Conservation (phyloP, 2,113 vertebrate species). For the Vulpes lagopus region DNA sequence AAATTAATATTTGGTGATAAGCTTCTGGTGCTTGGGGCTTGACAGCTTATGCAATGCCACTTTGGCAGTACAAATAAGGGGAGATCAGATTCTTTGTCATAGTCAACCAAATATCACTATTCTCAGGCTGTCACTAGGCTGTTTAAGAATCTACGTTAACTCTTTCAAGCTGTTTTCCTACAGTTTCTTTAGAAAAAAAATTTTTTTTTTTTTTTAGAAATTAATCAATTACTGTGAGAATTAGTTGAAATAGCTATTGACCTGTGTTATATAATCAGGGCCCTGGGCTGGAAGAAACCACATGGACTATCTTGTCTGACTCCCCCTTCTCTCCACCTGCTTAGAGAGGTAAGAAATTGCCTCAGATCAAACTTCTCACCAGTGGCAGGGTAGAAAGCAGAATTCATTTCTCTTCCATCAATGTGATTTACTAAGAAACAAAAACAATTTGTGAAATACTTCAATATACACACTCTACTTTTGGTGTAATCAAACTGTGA, state of each 20-base stretch:
- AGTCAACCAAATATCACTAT: constrained; percentile 71
- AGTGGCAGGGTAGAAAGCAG: neutral
- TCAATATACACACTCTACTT: neutral
- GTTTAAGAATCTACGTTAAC: constrained; percentile 60
- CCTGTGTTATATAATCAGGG: neutral
- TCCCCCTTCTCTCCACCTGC: neutral
- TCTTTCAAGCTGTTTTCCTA: constrained; percentile 6
- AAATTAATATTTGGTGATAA: constrained; percentile 80
- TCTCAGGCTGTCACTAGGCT: constrained; percentile 44
- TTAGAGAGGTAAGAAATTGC: neutral
- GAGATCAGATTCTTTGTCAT: constrained; percentile 70
- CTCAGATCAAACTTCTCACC: neutral
- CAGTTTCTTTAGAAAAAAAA: neutral
- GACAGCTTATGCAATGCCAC: constrained; percentile 68
- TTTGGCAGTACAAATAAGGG: constrained; percentile 69
- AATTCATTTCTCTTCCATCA: neutral
- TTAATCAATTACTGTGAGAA: neutral
- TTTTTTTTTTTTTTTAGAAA: neutral
- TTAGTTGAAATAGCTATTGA: neutral
- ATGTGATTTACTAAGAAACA: neutral
- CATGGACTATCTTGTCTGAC: neutral
- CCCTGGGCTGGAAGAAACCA: neutral
- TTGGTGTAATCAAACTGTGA: neutral
- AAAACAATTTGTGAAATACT: neutral
- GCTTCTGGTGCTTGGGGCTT: constrained; percentile 56